Conservation (phyloP, 2,113 vertebrate species). For the Symphodus melops region DNA sequence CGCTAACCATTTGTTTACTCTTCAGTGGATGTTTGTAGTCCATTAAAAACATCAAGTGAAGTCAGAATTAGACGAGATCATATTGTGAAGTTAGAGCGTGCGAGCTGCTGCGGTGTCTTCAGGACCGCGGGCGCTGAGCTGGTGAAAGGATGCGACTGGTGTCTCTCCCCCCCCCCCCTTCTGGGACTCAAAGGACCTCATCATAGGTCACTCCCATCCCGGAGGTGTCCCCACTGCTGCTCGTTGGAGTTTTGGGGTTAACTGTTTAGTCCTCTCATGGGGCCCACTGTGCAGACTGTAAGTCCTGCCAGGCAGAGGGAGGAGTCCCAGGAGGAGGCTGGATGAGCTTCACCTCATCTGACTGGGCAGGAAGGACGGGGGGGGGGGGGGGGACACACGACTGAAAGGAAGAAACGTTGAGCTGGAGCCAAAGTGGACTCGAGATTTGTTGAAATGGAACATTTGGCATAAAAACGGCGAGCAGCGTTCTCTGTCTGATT, state of each 20-base stretch:
- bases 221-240: background rate
- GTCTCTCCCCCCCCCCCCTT: background rate
- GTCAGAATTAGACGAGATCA: no score
- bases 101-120: background rate
- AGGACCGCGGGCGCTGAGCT: background rate
- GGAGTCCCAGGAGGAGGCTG: conserved; percentile 15
- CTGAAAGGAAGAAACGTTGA: conserved; percentile 3
- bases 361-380: background rate
- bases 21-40: no score
- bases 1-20: no score
- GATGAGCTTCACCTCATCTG: conserved; percentile 11
- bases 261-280: conserved; percentile 5
- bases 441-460: conserved; percentile 20
- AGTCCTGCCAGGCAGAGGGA: conserved; percentile 3
- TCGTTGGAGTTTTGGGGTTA: background rate
- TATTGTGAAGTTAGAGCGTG: background rate
- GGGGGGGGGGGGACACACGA: no score
- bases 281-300: background rate
- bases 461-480: conserved; percentile 20
- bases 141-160: background rate
- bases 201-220: background rate
- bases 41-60: no score
- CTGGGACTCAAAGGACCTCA: conserved; percentile 9
- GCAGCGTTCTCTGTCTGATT: background rate
- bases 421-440: conserved; percentile 8